Percentiles rank a stretch among this genome's conserved stretches.
phyloP scores from a whole-genome alignment of 2,113 vertebrate genomes.

The Meles meles region DNA sequence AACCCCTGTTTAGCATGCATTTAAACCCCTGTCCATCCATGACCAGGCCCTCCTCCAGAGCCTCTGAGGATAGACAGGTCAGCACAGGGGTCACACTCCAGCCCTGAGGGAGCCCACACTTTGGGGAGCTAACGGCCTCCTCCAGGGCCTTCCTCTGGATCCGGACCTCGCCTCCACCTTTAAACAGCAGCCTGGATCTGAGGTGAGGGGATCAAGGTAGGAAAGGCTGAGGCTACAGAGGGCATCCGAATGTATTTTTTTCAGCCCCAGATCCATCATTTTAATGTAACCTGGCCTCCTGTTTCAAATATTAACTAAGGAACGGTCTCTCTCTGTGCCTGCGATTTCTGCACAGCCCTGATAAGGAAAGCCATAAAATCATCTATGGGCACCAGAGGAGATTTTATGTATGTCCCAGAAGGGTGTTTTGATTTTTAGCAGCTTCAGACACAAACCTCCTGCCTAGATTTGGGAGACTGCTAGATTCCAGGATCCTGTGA shows the following conservation, averaged over 20 bases:
- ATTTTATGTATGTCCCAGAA: background rate
- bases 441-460: background rate
- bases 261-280: slow-evolving; percentile 53
- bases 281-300: slow-evolving; percentile 45
- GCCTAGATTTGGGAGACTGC: background rate
- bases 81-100: no score
- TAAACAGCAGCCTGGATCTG: background rate
- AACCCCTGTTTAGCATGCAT: background rate
- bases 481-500: background rate
- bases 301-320: slow-evolving; percentile 57
- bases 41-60: background rate
- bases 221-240: background rate
- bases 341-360: slow-evolving; percentile 35
- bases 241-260: background rate
- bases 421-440: slow-evolving; percentile 10
- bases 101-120: background rate
- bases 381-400: background rate
- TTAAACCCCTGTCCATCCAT: background rate
- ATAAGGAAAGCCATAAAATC: slow-evolving; percentile 60
- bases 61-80: background rate
- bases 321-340: background rate
- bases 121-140: background rate
- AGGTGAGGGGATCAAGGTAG: background rate
- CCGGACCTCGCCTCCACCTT: background rate
- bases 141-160: background rate